Conservation (phyloP, 2,113 vertebrate genomes). For the Pseudolaguvia tuberculata region DNA sequence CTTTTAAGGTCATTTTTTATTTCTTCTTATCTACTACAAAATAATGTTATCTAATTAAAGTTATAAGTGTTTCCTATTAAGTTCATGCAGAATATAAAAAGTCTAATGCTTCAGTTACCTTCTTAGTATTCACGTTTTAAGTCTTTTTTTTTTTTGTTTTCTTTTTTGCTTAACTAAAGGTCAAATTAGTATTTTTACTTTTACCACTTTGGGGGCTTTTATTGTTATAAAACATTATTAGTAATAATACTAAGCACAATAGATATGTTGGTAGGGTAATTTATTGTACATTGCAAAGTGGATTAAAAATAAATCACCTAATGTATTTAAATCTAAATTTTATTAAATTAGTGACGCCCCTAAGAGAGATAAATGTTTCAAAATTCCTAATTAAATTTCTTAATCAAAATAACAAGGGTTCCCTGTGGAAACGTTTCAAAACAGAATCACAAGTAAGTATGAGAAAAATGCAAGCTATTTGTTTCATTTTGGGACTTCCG, state of each 20-base stretch:
- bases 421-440: not conserved
- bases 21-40: conserved; percentile 56
- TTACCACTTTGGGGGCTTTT: not conserved
- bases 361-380: not conserved
- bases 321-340: not conserved
- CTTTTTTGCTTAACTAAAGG: conserved; percentile 4
- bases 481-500: conserved; percentile 45
- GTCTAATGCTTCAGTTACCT: not conserved
- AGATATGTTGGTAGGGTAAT: not conserved
- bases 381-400: conserved; percentile 31
- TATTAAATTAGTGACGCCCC: not conserved
- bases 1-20: conserved; percentile 60
- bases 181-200: not conserved
- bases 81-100: too few species aligned
- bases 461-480: conserved; percentile 7
- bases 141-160: not conserved
- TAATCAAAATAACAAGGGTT: conserved; percentile 7
- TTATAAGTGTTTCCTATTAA: too few species aligned
- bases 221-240: not conserved
- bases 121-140: not conserved
- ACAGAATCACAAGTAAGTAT: not conserved
- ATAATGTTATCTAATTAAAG: conserved; percentile 33
- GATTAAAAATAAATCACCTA: not conserved
- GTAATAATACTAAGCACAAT: not conserved
- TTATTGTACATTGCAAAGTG: not conserved